Evolutionary conservation across 2,888 invertebrate genomes (phyloP).

Genomic region (Barypeithes pellucidus): DNA sequence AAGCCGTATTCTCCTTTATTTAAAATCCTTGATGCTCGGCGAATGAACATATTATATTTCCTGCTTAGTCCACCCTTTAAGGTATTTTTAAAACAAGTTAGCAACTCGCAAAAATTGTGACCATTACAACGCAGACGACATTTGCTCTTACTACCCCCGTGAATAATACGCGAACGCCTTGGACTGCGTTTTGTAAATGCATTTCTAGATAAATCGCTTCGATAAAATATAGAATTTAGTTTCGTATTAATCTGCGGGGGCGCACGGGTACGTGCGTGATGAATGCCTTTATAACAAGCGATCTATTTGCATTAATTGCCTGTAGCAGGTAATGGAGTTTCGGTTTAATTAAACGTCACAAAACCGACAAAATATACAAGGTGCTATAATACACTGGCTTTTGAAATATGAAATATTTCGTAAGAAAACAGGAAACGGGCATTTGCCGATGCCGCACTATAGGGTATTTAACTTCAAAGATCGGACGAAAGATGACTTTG

Average conservation of each 20-base stretch:
- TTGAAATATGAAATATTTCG: too few species aligned
- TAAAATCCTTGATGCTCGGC: too few species aligned
- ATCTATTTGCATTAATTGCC: constrained; percentile 62
- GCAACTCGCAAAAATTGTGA: too few species aligned
- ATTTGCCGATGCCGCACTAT: too few species aligned
- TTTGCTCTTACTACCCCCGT: constrained; percentile 56
- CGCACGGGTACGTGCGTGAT: constrained; percentile 66
- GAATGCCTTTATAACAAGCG: constrained; percentile 65
- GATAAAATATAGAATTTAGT: constrained; percentile 70
- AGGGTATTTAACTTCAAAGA: too few species aligned
- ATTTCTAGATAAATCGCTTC: constrained; percentile 69
- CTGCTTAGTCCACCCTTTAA: too few species aligned
- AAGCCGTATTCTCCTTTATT: too few species aligned
- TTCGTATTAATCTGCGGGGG: constrained; percentile 67
- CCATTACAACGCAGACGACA: constrained; percentile 53
- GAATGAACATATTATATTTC: too few species aligned
- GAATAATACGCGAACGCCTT: constrained; percentile 46
- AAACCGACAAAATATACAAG: not conserved
- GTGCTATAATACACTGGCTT: not conserved
- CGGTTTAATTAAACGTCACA: constrained; percentile 46
- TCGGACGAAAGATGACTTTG: too few species aligned
- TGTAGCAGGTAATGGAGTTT: constrained; percentile 44
- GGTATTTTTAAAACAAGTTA: too few species aligned
- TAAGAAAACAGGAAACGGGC: too few species aligned
- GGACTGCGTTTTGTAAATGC: constrained; percentile 65